phyloP scores from a whole-genome alignment of 2,888 invertebrate species.

The Poecilobothrus nobilitatus region DNA sequence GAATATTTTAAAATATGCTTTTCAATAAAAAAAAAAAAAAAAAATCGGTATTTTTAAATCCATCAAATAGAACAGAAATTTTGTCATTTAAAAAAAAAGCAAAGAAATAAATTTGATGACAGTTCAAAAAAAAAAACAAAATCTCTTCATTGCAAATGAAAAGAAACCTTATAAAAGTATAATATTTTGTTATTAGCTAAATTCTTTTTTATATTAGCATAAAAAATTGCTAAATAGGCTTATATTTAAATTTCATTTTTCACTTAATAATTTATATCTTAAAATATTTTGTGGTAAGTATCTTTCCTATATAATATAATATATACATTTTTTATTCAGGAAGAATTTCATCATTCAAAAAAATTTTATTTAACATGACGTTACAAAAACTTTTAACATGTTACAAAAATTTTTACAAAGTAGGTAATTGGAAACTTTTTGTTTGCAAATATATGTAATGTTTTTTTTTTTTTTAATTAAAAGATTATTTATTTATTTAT shows the following conservation, averaged over 20 bases:
- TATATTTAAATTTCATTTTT: neutral
- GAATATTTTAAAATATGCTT: neutral
- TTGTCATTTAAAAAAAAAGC: neutral
- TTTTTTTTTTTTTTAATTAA: no score
- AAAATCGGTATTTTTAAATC: neutral
- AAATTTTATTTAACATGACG: no score
- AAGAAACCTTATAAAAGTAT: neutral
- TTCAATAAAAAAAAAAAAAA: neutral
- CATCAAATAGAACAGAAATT: neutral
- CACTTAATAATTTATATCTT: no score
- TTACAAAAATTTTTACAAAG: no score
- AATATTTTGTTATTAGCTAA: neutral
- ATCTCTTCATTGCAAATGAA: neutral
- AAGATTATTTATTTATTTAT: no score
- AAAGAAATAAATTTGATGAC: neutral
- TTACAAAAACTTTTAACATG: no score
- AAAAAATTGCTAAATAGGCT: neutral
- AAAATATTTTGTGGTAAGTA: no score
- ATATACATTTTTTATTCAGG: no score
- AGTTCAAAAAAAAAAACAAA: neutral
- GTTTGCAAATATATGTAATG: no score
- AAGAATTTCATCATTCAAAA: no score
- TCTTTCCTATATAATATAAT: no score
- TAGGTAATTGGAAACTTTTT: no score
- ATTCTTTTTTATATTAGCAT: neutral